These are phyloP conservation scores for Lacerta agilis DNA, from an alignment of 2,797 vertebrate genomes.

Conservation along the genomic window DNA sequence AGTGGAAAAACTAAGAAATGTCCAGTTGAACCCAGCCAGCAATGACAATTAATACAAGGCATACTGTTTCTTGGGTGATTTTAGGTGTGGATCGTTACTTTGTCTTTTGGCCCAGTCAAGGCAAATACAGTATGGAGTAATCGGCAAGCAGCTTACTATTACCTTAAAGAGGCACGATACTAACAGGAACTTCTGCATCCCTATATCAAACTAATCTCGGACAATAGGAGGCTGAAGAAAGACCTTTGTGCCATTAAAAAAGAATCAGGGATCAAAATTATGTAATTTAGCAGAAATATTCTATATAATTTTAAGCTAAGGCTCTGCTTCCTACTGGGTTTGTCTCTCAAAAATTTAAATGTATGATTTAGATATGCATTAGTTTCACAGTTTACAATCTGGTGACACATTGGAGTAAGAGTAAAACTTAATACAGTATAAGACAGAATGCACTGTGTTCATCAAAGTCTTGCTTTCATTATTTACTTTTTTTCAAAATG, in stretches of 20 bases:
- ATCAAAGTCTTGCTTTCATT: not conserved
- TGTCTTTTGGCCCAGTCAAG: not conserved
- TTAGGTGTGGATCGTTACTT: not conserved
- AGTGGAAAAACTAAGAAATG: too few relatives aligned
- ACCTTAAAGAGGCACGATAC: not conserved
- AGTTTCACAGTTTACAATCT: not conserved
- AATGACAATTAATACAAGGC: not conserved
- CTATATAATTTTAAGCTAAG: not conserved
- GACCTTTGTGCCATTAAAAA: not conserved
- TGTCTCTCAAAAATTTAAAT: constrained; percentile 1
- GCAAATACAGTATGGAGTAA: not conserved
- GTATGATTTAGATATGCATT: not conserved
- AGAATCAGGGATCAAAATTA: not conserved
- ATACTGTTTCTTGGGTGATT: not conserved
- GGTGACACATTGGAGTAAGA: not conserved
- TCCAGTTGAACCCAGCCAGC: not conserved
- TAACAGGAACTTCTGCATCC: not conserved
- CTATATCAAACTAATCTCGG: not conserved
- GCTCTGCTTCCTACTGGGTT: not conserved
- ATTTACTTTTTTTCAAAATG: not conserved
- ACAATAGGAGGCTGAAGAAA: not conserved
- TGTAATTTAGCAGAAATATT: not conserved
- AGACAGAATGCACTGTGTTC: not conserved
- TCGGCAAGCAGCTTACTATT: not conserved
- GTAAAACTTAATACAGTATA: not conserved